These are phyloP conservation scores for Campylomormyrus tamandua DNA, from an alignment of 2,113 vertebrate genomes.

Conservation along the genomic window DNA sequence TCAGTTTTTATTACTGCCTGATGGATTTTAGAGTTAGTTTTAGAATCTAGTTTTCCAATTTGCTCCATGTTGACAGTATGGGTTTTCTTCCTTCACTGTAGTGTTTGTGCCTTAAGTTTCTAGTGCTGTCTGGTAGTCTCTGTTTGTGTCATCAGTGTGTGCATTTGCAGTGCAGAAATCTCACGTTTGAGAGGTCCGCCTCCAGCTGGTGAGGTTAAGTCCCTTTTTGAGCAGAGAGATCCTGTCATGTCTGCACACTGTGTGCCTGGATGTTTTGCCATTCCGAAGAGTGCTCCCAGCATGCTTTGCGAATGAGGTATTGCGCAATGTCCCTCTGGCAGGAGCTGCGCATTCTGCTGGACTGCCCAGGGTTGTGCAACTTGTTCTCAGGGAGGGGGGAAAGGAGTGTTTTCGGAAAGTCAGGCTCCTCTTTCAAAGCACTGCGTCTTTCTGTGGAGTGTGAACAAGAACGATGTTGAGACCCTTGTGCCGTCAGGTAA, in stretches of 20 bases:
- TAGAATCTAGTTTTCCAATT: background rate
- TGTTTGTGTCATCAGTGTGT: background rate
- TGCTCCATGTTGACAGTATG: background rate
- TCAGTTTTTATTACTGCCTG: background rate
- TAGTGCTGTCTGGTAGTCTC: background rate
- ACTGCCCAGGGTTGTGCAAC: conserved; percentile 14
- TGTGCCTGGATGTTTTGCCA: background rate
- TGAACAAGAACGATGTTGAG: background rate
- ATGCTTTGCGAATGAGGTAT: background rate
- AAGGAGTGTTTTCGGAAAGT: conserved; percentile 4
- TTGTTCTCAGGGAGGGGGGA: background rate
- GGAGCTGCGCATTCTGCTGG: background rate
- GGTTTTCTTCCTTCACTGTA: background rate
- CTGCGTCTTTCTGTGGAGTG: background rate
- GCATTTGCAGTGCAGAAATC: background rate
- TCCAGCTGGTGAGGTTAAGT: background rate
- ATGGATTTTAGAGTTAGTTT: background rate
- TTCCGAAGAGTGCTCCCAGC: background rate
- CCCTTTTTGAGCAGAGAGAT: background rate
- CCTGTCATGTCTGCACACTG: background rate
- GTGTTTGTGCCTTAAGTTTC: background rate
- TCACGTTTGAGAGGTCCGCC: background rate
- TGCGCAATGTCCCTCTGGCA: conserved; percentile 14
- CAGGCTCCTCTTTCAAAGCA: background rate
- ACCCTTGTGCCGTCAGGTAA: background rate